Evolutionary conservation across 1,140 invertebrate genomes (phyloP), one percentile per base, ranked within the genome.

Genomic region (Rhyacophila brunnea): DNA sequence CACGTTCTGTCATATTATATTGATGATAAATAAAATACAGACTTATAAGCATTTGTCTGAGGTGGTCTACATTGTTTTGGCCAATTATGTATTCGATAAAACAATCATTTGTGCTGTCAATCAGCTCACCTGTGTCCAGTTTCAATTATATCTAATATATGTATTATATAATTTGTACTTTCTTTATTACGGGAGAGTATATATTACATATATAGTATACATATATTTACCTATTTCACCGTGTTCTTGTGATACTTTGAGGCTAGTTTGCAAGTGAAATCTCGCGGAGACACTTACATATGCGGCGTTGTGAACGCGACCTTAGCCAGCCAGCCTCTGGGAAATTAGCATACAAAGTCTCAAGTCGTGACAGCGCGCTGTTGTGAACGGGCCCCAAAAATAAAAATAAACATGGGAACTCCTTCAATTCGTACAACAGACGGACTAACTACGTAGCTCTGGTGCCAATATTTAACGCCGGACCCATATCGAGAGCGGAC

Each of bases 341-440:
- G 4, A 9, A 28, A 64, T 64, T 64, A 60, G 58, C 62, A 64
- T 64, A 64, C 58, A 63, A 63, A 64, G 62, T 64, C 62, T 23
- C 49, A 35, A 43, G 57, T 64, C 62, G 62, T 64, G 62, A 64
- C 62, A 64, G 48, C 49, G 48, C 44, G 57, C 11, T 58, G 55
- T 60, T 64, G 56, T 59, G 56, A 20, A 20, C 50, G 35, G 62
- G 38, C 62, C 53, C 47, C 47, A 19, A 60, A 63, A 64, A 58
- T 28, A 28, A 28, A 28, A 28, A 28, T 28, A 28, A 28, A 28
- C 23, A 28, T 5, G 23, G 23, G 23, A 53, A 52, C 15, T 42
- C 45, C 18, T 34, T 13, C 6, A 17, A 45, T n/a, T 11, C 55
- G 49, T 58, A 38, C 56, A 54, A 51, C 52, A 52, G 44, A 52